Conservation (phyloP, 2,113 vertebrate genomes). For the Boulengeromyrus knoepffleri region DNA sequence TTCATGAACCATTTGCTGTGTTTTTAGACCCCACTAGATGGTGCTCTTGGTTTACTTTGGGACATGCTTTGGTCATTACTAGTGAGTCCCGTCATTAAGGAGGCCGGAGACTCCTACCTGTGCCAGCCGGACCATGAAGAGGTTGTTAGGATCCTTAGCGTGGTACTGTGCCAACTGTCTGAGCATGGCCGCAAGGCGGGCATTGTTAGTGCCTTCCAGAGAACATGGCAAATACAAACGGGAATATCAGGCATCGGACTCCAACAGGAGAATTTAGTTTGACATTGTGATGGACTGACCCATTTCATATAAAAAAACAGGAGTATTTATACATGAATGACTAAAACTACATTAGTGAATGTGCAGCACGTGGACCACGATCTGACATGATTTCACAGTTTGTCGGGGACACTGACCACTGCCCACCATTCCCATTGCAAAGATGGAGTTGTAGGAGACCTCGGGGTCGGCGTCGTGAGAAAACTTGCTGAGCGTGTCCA, state of each 20-base stretch:
- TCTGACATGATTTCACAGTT: neutral
- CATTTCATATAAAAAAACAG: neutral
- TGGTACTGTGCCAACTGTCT: conserved; percentile 95
- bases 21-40: neutral
- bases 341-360: neutral
- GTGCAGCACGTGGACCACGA: neutral
- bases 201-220: conserved; percentile 86
- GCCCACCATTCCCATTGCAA: conserved; percentile 99
- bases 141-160: conserved; percentile 97
- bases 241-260: neutral
- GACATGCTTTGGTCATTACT: neutral
- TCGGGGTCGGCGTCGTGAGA: conserved; percentile 94
- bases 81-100: neutral
- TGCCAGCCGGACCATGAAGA: conserved; percentile 97
- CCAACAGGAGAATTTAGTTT: neutral
- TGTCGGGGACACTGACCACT: conserved; percentile 72
- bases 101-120: conserved; percentile 65
- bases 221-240: neutral
- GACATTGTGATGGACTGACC: neutral
- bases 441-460: conserved; percentile 97
- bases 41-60: neutral
- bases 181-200: conserved; percentile 91
- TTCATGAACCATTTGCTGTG: neutral
- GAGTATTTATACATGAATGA: neutral
- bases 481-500: conserved; percentile 98